Base-by-base conservation (phyloP, 2,888 invertebrate genomes). In the Luperina nickerlii region DNA sequence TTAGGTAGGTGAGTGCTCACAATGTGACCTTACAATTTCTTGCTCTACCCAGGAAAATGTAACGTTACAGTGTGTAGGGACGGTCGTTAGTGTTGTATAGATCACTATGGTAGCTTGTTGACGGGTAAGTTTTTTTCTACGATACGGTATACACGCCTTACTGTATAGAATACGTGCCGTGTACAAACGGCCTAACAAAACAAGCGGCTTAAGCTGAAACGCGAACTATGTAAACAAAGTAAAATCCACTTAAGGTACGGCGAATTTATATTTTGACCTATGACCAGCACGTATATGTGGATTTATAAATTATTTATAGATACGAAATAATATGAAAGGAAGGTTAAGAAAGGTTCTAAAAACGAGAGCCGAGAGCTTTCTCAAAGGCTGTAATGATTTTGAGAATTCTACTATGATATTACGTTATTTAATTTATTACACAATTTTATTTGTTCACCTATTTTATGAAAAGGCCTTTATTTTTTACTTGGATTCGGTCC, bases 291-390 rank as follows among this genome's bases (percentile, higher is more conserved):
- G 18, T 80, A 15, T 20, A 32, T n/a, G n/a, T n/a, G 60, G 8
- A 45, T 79, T 79, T 79, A 73, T 67, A 67, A 45, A 80, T 79
- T 54, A 81, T 81, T 79, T 66, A 79, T 66, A 65, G 20, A 42
- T 20, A 60, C 24, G 48, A 72, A 32, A 72, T 54, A 32, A 72
- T 54, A 74, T 60, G 48, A 66, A 70, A 66, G 18, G 71, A 66
- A 67, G 54, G 18, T 20, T 66, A 60, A 66, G 18, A 76, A 66
- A 67, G 60, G 18, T 20, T 66, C 60, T 5, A n/a, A 71, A 71
- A 67, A 76, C 32, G 42, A 70, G 63, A 69, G 5, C 68, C 51
- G 38, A 57, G 51, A 82, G 54, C 51, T 27, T 48, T 71, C 32
- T 38, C n/a, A 70, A 82, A 81, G 66, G 24, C 45, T 60, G 24